Conservation (phyloP, 1,140 invertebrate species). For the Drosophila aff. region DNA sequence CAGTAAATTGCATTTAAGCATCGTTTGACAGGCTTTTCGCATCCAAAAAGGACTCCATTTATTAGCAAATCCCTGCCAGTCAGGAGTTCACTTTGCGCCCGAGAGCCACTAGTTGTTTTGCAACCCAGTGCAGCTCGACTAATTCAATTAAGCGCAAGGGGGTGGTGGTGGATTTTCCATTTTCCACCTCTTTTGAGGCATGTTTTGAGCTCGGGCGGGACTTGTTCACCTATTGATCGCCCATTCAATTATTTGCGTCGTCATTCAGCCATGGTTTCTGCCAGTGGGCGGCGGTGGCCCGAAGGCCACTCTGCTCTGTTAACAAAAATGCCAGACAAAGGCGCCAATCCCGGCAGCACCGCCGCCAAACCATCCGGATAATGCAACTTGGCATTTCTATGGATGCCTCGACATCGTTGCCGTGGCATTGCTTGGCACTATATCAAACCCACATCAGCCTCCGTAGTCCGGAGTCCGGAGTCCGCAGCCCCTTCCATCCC, state of each 20-base stretch:
- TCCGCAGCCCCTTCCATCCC: neutral
- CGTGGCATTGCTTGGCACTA: slow-evolving; percentile 60
- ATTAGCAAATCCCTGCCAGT: slow-evolving; percentile 32
- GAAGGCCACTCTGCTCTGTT: slow-evolving; percentile 22
- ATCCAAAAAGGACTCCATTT: slow-evolving; percentile 13
- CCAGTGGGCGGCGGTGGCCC: neutral
- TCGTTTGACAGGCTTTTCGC: neutral
- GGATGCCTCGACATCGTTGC: slow-evolving; percentile 60
- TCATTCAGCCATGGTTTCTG: slow-evolving; percentile 43
- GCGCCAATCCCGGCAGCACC: slow-evolving; percentile 43
- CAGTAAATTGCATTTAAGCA: slow-evolving; percentile 20
- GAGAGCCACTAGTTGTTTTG: slow-evolving; percentile 17
- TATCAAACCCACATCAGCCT: slow-evolving; percentile 25
- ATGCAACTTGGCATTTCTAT: slow-evolving; percentile 80
- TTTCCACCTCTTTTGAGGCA: slow-evolving; percentile 22
- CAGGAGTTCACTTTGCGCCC: slow-evolving; percentile 2
- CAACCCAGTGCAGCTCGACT: slow-evolving; percentile 21
- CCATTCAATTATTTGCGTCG: slow-evolving; percentile 75
- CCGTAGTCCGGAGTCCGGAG: neutral
- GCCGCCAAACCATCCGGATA: slow-evolving; percentile 44
- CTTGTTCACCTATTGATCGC: slow-evolving; percentile 78
- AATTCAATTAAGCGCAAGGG: slow-evolving; percentile 36
- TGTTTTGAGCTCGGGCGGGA: slow-evolving; percentile 37
- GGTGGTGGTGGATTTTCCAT: slow-evolving; percentile 9
- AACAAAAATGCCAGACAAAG: slow-evolving; percentile 70